phyloP scores from a whole-genome alignment of 2,113 vertebrate genomes.

The Trematomus loennbergii region DNA sequence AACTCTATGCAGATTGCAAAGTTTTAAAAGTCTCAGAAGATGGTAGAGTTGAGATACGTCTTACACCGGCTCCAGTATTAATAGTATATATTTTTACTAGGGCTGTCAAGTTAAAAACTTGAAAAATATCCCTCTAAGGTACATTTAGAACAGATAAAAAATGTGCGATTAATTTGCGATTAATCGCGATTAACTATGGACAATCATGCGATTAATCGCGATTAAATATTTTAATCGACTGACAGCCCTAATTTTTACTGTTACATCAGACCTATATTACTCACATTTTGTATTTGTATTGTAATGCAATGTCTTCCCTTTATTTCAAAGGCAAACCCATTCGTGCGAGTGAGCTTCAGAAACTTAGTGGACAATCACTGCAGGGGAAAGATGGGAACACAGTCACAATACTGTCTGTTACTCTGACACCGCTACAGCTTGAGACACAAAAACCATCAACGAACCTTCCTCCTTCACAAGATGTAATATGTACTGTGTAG shows the following conservation, averaged over 20 bases:
- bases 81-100: not conserved
- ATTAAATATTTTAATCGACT: too few relatives aligned
- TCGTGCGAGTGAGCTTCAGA: rapidly evolving
- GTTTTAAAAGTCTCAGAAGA: not conserved
- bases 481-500: slow-evolving; percentile 15
- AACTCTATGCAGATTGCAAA: rapidly evolving
- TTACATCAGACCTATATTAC: not conserved
- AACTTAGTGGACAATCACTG: not conserved
- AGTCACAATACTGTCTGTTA: slow-evolving; percentile 4
- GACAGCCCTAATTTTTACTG: not conserved
- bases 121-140: too few relatives aligned
- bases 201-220: too few relatives aligned
- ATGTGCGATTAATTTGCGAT: too few relatives aligned
- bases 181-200: too few relatives aligned
- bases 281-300: not conserved
- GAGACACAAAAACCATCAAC: not conserved
- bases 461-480: not conserved
- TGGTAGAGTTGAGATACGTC: not conserved
- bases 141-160: too few relatives aligned
- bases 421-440: rapidly evolving
- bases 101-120: too few relatives aligned
- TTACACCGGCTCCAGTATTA: slow-evolving; percentile 53
- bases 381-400: rapidly evolving
- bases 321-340: not conserved
- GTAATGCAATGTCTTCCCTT: not conserved